phyloP scores from a whole-genome alignment of 2,113 vertebrate genomes.

The Lagopus muta region DNA sequence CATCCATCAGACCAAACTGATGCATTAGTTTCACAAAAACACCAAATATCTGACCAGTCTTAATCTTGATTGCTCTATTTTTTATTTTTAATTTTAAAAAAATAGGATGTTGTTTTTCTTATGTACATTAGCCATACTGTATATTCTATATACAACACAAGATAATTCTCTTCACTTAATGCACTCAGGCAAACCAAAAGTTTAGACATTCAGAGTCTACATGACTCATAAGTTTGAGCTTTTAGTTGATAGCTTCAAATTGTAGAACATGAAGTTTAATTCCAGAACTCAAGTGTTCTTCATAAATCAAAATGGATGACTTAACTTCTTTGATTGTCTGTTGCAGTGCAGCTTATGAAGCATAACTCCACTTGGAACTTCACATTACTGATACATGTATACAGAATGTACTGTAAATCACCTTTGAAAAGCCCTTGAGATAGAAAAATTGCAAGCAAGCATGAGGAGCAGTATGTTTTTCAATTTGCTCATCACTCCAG shows the following conservation, averaged over 20 bases:
- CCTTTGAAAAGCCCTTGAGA: slow-evolving; percentile 13
- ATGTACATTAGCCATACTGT: too few relatives aligned
- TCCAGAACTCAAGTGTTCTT: neutral
- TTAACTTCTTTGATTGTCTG: slow-evolving; percentile 35
- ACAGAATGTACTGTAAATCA: slow-evolving; percentile 47
- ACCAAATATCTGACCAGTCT: too few relatives aligned
- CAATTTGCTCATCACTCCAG: neutral
- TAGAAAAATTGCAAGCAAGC: neutral
- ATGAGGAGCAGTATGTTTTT: neutral
- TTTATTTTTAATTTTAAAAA: too few relatives aligned
- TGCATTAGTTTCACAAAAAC: too few relatives aligned
- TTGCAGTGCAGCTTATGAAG: slow-evolving; percentile 42
- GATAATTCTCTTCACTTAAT: too few relatives aligned
- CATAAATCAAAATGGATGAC: slow-evolving; percentile 34
- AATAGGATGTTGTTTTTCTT: too few relatives aligned
- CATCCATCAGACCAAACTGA: too few relatives aligned
- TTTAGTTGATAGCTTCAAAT: neutral
- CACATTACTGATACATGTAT: slow-evolving; percentile 1
- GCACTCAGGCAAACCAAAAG: too few relatives aligned
- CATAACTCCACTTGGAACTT: slow-evolving; percentile 4
- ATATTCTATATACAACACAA: too few relatives aligned
- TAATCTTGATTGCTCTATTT: too few relatives aligned
- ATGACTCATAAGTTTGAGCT: neutral
- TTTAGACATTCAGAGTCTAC: too few relatives aligned
- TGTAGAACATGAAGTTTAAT: neutral